A percentile compares a stretch with the other conserved stretches of the same genome.
phyloP scores from a whole-genome alignment of 1,140 invertebrate genomes.

The Eciton burchellii region DNA sequence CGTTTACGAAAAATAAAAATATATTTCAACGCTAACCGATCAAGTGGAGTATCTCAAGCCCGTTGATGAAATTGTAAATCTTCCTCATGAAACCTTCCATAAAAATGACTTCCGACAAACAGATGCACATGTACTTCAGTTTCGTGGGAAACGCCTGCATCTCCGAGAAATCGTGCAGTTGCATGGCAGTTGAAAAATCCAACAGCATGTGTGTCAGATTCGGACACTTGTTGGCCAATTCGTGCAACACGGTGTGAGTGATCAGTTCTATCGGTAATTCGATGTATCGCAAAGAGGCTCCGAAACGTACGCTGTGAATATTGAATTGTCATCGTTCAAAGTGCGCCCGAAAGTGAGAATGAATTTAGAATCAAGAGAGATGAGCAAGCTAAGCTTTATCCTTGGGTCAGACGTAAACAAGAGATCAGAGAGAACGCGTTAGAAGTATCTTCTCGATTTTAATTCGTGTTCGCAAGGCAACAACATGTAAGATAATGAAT shows the following conservation, averaged over 20 bases:
- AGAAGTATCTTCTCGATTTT: background rate
- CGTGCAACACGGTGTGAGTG: constrained; percentile 98
- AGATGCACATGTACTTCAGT: constrained; percentile 97
- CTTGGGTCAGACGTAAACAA: background rate
- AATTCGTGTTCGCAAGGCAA: background rate
- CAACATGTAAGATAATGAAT: background rate
- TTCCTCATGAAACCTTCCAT: constrained; percentile 99
- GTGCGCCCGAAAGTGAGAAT: background rate
- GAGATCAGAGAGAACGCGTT: background rate
- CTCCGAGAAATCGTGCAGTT: constrained; percentile 99
- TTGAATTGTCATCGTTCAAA: background rate
- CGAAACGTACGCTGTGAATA: constrained; percentile 91
- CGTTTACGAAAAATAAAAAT: background rate
- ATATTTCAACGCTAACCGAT: constrained; percentile 90
- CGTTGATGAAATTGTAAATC: constrained; percentile 99
- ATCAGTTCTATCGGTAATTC: constrained; percentile 99
- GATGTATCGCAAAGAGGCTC: constrained; percentile 96
- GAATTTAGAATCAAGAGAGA: too few relatives aligned
- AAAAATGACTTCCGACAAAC: constrained; percentile 99
- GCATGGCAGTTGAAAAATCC: constrained; percentile 99
- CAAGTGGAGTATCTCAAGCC: constrained; percentile 98
- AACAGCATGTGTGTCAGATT: constrained; percentile 99
- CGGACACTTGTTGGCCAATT: constrained; percentile 98
- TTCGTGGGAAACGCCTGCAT: constrained; percentile 99
- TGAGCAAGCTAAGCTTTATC: constrained; percentile 5